phyloP scores from a whole-genome alignment of 1,140 invertebrate genomes.

The Galleria mellonella region DNA sequence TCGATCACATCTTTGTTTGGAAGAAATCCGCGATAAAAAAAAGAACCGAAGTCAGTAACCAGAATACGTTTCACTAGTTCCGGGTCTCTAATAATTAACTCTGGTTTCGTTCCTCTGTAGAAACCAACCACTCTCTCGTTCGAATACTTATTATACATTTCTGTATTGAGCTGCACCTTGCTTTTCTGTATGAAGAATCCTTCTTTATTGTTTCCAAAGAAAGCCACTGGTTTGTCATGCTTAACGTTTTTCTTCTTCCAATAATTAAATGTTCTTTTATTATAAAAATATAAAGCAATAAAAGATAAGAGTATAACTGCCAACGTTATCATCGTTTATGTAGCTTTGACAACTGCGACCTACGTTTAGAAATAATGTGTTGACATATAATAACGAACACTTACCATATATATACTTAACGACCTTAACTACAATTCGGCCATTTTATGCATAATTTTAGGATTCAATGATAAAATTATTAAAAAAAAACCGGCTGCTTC shows the following conservation, averaged over 20 bases:
- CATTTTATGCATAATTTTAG: no score
- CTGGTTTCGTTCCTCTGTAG: conserved; percentile 3
- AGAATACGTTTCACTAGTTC: conserved; percentile 7
- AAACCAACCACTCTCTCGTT: conserved; percentile 11
- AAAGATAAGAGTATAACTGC: no score
- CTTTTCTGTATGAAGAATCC: conserved; percentile 1
- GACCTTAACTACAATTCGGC: no score
- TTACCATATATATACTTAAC: no score
- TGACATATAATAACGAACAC: no score
- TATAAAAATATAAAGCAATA: conserved; percentile 2
- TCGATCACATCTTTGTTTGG: conserved; percentile 4
- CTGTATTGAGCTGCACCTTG: not conserved
- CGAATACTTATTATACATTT: conserved; percentile 10
- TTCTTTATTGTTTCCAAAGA: conserved; percentile 6
- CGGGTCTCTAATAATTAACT: conserved; percentile 13
- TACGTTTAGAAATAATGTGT: no score
- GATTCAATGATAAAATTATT: no score
- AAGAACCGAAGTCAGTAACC: conserved; percentile 10
- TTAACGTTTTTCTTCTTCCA: conserved; percentile 8
- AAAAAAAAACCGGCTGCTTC: no score
- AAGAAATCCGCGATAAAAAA: conserved; percentile 6
- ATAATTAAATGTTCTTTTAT: conserved; percentile 9
- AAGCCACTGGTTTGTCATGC: conserved; percentile 8
- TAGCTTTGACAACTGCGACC: no score
- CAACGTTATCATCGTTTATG: no score